phyloP scores from a whole-genome alignment of 2,113 vertebrate species.

The Choloepus hoffmanni region DNA sequence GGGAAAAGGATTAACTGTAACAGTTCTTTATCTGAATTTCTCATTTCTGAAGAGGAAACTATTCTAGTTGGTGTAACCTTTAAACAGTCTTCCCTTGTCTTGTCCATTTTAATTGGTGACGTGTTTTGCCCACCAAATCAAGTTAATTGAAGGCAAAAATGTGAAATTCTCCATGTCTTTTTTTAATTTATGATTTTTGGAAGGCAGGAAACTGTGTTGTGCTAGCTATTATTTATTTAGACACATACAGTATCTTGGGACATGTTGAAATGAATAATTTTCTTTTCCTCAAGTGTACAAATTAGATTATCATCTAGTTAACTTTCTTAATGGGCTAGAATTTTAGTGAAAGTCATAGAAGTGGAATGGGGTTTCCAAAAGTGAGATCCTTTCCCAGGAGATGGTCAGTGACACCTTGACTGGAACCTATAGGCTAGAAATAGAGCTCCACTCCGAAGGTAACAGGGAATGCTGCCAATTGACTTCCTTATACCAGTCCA shows the following conservation, averaged over 20 bases:
- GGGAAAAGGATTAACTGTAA: slow-evolving; percentile 70
- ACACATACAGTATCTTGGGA: not conserved
- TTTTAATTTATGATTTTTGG: not conserved
- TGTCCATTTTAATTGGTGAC: slow-evolving; percentile 57
- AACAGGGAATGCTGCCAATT: not conserved
- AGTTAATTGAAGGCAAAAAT: slow-evolving; percentile 23
- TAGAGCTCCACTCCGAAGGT: slow-evolving; percentile 13
- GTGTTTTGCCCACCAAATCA: slow-evolving; percentile 39
- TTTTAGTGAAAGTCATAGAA: slow-evolving; percentile 31
- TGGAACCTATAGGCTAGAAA: not conserved
- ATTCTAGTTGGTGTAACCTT: slow-evolving; percentile 22
- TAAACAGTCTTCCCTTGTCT: not conserved
- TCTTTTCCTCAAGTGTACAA: not conserved
- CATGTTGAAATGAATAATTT: slow-evolving; percentile 9
- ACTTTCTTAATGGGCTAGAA: not conserved
- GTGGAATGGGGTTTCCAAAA: not conserved
- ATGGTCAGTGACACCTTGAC: not conserved
- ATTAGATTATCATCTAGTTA: not conserved
- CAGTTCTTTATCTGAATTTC: slow-evolving; percentile 57
- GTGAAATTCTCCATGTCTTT: not conserved
- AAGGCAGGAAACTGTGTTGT: not conserved
- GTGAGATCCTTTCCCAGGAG: slow-evolving; percentile 10
- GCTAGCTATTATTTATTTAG: not conserved
- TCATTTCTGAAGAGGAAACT: slow-evolving; percentile 67
- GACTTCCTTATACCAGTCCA: not conserved